These are phyloP conservation scores for Microtus richardsoni DNA, from an alignment of 2,113 vertebrate genomes.

Conservation along the genomic window DNA sequence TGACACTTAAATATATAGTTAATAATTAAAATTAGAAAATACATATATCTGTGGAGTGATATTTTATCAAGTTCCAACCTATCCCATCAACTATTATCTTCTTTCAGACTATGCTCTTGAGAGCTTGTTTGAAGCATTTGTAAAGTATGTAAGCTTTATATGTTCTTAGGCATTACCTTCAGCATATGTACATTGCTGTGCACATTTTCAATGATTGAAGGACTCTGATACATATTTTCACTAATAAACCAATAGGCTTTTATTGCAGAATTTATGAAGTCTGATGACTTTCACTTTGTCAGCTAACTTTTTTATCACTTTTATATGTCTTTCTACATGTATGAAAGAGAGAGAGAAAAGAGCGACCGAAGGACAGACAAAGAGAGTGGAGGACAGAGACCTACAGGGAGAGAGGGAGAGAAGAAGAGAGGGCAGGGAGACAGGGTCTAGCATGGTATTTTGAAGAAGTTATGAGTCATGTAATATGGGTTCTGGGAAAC, in stretches of 20 bases:
- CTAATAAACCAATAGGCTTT: neutral
- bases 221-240: neutral
- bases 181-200: neutral
- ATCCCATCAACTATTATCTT: neutral
- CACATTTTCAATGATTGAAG: neutral
- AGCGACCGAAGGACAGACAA: neutral
- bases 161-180: neutral
- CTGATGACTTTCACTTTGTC: neutral
- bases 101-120: neutral
- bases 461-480: neutral
- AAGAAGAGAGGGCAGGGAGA: neutral
- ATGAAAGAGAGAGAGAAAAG: neutral
- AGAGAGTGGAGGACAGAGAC: neutral
- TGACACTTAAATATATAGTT: neutral
- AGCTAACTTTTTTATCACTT: neutral
- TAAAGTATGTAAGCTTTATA: neutral
- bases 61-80: neutral
- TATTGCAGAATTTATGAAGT: neutral
- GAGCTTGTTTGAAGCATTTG: neutral
- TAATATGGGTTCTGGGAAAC: neutral
- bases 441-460: neutral
- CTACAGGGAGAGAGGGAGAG: neutral
- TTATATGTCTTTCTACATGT: neutral
- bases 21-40: neutral
- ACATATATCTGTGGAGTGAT: neutral